Conservation (phyloP, 2,113 vertebrate species). For the Forbesichthys papilliferus region DNA sequence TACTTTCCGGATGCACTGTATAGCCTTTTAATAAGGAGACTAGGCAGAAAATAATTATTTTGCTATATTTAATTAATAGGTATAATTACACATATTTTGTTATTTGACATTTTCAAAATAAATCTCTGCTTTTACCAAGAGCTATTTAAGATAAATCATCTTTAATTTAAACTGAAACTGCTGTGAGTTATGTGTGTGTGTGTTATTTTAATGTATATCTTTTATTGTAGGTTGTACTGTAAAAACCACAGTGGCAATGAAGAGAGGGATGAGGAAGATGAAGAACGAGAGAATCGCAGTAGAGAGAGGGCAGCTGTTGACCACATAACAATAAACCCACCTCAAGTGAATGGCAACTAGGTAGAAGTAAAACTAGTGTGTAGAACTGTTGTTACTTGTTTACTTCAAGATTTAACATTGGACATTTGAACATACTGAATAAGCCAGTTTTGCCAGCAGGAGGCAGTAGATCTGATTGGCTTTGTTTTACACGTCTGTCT, state of each 20-base stretch:
- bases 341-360: constrained; percentile 97
- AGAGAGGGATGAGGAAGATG: constrained; percentile 97
- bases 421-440: no score
- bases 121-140: neutral
- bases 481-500: no score
- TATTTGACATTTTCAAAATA: neutral
- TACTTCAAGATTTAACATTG: neutral
- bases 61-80: no score
- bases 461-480: no score
- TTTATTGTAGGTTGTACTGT: constrained; percentile 88
- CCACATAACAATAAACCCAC: constrained; percentile 79
- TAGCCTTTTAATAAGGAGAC: no score
- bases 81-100: no score
- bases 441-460: no score
- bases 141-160: neutral
- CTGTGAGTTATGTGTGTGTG: neutral
- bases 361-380: constrained; percentile 45
- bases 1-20: no score
- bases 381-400: neutral
- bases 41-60: no score
- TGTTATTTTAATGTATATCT: constrained; percentile 26
- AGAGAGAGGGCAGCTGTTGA: constrained; percentile 85
- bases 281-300: constrained; percentile 95
- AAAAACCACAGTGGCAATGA: constrained; percentile 99
- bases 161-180: neutral